Evolutionary conservation across 2,888 invertebrate genomes (phyloP), one percentile per base, ranked within the genome.

Genomic region (Sisyra terminalis): DNA sequence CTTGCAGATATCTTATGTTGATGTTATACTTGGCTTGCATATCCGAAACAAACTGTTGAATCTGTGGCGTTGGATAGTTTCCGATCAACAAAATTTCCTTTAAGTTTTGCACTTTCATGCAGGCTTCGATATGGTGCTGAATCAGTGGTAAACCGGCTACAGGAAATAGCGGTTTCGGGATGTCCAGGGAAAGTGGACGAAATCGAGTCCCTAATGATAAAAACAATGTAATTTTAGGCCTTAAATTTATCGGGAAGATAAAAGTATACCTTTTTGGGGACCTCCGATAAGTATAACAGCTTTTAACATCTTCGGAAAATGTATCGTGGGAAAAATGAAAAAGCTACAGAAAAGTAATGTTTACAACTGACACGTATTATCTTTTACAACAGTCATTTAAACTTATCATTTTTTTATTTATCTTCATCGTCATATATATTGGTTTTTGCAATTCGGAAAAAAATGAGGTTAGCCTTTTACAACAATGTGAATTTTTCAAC

Each of bases 151-250:
- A 66, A 1, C 98, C 98, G 40, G 94, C 98, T 10, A 98, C 84
- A 0, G 96, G 96, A 61, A 98, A 98, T 11, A 98, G 61, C 0
- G 97, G 97, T 61, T 98, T 98, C 0, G 98, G 96, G n/a, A 87
- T 80, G 58, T 97, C 96, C 46, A 98, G 65, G 0, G 96, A 96
- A 3, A 98, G 67, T 0, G 98, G 98, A 1, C 98, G 79, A 63
- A 98, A 98, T 43, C 97, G 72, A 7, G 97, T 98, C 1, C 97
- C 97, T 94, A 59, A 31, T 65, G 61, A 50, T 43, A 29, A 48
- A 47, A 37, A 34, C 24, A 37, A 41, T 45, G 40, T 44, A 46
- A 44, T 39, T 38, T 35, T 36, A 41, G 39, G 16, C 29, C 29
- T 29, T 17, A 16, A 15, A 31, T 32, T 39, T 17, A 39, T 41